A percentile compares a stretch with the other conserved stretches of the same genome.
These are phyloP conservation scores for Sinocyclocheilus rhinocerous DNA, from an alignment of 2,113 vertebrate species.

Conservation along the genomic window DNA sequence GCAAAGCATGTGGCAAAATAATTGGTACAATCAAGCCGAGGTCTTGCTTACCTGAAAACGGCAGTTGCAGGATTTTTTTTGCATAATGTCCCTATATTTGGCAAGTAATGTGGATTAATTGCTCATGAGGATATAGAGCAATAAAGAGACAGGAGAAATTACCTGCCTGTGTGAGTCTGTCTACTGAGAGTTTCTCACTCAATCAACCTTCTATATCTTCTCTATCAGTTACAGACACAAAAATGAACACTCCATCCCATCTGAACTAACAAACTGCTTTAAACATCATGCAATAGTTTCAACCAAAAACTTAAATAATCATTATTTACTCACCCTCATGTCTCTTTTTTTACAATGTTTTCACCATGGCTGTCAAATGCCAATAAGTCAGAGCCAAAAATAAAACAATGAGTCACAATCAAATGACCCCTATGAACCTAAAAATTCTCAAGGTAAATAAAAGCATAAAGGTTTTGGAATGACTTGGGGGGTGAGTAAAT, in stretches of 20 bases:
- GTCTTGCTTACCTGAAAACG: slow-evolving; percentile 50
- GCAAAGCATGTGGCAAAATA: slow-evolving; percentile 54
- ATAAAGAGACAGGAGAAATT: slow-evolving; percentile 4
- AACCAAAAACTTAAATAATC: neutral
- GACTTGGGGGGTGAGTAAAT: neutral
- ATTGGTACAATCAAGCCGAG: slow-evolving; percentile 53
- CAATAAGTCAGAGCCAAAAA: neutral
- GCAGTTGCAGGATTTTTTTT: slow-evolving; percentile 22
- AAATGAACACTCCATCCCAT: neutral
- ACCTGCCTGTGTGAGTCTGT: slow-evolving; percentile 5
- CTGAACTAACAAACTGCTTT: neutral
- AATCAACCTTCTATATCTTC: neutral
- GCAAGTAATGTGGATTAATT: slow-evolving; percentile 53
- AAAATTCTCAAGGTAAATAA: neutral
- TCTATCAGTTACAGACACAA: neutral
- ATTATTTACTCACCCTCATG: neutral
- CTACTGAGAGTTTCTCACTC: slow-evolving; percentile 4
- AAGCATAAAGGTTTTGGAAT: neutral
- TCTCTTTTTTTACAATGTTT: neutral
- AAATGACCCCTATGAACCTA: too few species aligned
- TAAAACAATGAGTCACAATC: neutral
- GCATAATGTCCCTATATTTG: slow-evolving; percentile 41
- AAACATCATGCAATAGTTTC: neutral
- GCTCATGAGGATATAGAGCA: neutral
- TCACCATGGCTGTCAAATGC: neutral